These are phyloP conservation scores for Flexamia atlantica DNA, from an alignment of 2,888 invertebrate genomes.

Conservation along the genomic window DNA sequence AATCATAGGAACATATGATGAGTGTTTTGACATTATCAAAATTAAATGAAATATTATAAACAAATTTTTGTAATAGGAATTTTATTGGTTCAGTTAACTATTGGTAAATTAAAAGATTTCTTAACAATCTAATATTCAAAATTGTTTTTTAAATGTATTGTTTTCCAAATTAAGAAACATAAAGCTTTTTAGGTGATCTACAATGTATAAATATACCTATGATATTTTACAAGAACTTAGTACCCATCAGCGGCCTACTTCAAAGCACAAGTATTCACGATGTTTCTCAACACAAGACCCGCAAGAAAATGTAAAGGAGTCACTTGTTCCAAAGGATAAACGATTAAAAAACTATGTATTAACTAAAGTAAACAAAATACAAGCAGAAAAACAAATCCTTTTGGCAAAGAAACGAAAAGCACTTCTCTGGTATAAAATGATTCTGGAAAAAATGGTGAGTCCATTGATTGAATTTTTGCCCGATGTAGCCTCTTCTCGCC, in stretches of 20 bases:
- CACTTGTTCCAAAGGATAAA: neutral
- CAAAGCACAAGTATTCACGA: neutral
- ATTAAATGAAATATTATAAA: neutral
- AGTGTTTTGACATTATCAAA: neutral
- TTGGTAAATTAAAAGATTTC: neutral
- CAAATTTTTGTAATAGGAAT: neutral
- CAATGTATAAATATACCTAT: conserved; percentile 7
- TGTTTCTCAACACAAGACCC: neutral
- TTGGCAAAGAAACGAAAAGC: neutral
- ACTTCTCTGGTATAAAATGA: conserved; percentile 12
- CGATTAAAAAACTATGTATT: neutral
- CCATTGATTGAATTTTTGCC: neutral
- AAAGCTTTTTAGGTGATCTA: neutral
- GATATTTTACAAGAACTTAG: neutral
- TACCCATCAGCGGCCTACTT: neutral
- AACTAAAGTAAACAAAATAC: neutral
- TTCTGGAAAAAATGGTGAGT: neutral
- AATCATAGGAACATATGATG: neutral
- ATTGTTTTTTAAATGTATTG: too few relatives aligned
- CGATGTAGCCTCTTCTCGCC: neutral
- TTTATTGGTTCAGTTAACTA: neutral
- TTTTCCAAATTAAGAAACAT: too few relatives aligned
- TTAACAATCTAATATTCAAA: neutral
- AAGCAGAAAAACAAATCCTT: conserved; percentile 6
- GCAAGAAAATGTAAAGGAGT: neutral